Conservation (phyloP, 2,888 invertebrate genomes). For the Sarcophaga carnaria region DNA sequence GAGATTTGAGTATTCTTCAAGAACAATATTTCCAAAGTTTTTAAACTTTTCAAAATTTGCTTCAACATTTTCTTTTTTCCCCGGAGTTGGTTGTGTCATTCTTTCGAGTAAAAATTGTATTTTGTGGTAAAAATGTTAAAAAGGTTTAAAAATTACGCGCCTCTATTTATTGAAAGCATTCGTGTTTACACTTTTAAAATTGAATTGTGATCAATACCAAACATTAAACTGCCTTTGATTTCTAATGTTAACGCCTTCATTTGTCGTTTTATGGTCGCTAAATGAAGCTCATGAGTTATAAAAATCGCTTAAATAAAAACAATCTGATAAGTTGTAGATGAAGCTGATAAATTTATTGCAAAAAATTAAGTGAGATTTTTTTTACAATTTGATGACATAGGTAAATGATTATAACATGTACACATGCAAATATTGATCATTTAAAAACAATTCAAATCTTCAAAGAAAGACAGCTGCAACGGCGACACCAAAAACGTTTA, state of each 20-base stretch:
- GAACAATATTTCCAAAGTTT: slow-evolving; percentile 44
- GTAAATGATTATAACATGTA: too few relatives aligned
- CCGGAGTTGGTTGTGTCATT: neutral
- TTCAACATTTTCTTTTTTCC: slow-evolving; percentile 4
- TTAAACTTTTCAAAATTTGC: slow-evolving; percentile 25
- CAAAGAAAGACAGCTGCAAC: too few relatives aligned
- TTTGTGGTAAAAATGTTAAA: neutral
- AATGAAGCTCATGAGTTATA: neutral
- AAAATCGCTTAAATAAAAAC: neutral
- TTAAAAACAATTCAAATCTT: too few relatives aligned
- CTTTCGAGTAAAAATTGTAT: neutral
- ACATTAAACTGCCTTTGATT: neutral
- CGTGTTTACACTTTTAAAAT: too few relatives aligned
- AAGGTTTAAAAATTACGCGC: neutral
- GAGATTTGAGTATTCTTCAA: slow-evolving; percentile 50
- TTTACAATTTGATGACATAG: too few relatives aligned
- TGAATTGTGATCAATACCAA: neutral
- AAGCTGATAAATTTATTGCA: too few relatives aligned
- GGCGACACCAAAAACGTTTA: too few relatives aligned
- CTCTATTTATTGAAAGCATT: too few relatives aligned
- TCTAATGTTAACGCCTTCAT: neutral
- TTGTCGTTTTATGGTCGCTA: neutral
- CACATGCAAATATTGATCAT: too few relatives aligned
- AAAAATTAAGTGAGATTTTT: too few relatives aligned
- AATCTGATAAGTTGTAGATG: too few relatives aligned